Base-by-base conservation (phyloP, 2,888 invertebrate species). In the Oligia fasciuncula region DNA sequence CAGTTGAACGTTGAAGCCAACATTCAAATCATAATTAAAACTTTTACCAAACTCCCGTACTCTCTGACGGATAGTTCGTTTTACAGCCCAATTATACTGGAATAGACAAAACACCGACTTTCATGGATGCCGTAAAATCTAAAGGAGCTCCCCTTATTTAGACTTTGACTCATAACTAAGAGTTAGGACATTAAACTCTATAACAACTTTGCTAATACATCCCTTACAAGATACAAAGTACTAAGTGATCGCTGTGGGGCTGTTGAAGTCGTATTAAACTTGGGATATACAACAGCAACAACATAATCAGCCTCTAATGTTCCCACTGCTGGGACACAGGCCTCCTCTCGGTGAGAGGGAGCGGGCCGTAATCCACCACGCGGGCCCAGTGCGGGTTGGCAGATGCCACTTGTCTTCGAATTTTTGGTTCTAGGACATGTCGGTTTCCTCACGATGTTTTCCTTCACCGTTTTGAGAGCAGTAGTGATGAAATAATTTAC, bases 1-100 rank as follows among this genome's bases (percentile, higher is more conserved):
- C 67, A 77, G 73, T 66, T 77, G 35, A 63, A 77, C 51, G 62
- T 77, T 77, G 63, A 62, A 76, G 75, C 63, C 43, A 76, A 77
- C 80, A 78, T 80, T 79, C 57, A 81, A 83, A 87, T 88, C 76
- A 84, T 87, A 88, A 88, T 88, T 88, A 87, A 85, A 88, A 88
- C 80, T 88, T 87, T 85, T 35, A 9, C 62, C 60, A 75, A 85
- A 85, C 76, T 79, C 51, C 29, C 72, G 72, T 83, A 85, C 79
- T 79, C 82, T 69, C 79, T 70, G 76, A 85, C 80, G 74, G 79
- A 66, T 88, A 84, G 88, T 88, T 87, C 79, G 79, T 81, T 88
- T 88, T 78, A 88, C 85, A 82, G 73, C 77, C 80, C 81, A 88
- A 88, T 88, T 87, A 85, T 78, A 78, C 29, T 23, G 70, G 29